Evolutionary conservation across 1,140 invertebrate species (phyloP).

Genomic region (Amphibalanus amphitrite): DNA sequence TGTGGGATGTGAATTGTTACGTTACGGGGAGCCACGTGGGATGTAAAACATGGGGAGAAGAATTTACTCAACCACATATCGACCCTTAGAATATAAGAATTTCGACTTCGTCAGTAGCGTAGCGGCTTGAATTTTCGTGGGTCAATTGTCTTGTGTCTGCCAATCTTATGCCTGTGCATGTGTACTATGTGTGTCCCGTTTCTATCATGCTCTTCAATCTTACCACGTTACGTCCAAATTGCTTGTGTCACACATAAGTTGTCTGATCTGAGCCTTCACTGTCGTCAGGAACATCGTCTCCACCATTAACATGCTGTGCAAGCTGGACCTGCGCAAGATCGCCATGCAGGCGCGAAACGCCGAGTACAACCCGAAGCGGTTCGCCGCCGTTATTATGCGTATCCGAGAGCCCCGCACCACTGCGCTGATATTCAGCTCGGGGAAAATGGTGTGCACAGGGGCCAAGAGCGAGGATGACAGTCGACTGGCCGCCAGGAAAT

Average conservation of each 20-base stretch:
- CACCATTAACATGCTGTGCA: conserved; percentile 92
- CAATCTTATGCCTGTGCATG: neutral
- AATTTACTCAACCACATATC: too few relatives aligned
- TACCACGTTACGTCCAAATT: neutral
- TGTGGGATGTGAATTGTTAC: too few relatives aligned
- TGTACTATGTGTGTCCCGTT: neutral
- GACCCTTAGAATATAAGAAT: too few relatives aligned
- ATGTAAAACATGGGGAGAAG: too few relatives aligned
- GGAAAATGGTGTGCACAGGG: conserved; percentile 99
- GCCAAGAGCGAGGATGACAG: conserved; percentile 99
- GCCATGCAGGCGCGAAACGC: conserved; percentile 97
- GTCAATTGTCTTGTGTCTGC: neutral
- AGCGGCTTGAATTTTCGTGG: neutral
- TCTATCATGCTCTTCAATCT: neutral
- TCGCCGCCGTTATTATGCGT: conserved; percentile 99
- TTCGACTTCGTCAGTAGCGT: neutral
- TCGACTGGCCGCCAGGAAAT: conserved; percentile 88
- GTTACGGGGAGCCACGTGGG: too few relatives aligned
- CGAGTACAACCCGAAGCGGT: conserved; percentile 99
- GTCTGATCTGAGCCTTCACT: conserved; percentile 13
- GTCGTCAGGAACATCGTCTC: conserved; percentile 81
- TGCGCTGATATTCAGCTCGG: conserved; percentile 96
- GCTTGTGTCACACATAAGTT: neutral
- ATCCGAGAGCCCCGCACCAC: conserved; percentile 97
- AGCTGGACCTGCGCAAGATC: conserved; percentile 91